Conservation (phyloP, 2,888 invertebrate species). For the Cynaeus angustus region DNA sequence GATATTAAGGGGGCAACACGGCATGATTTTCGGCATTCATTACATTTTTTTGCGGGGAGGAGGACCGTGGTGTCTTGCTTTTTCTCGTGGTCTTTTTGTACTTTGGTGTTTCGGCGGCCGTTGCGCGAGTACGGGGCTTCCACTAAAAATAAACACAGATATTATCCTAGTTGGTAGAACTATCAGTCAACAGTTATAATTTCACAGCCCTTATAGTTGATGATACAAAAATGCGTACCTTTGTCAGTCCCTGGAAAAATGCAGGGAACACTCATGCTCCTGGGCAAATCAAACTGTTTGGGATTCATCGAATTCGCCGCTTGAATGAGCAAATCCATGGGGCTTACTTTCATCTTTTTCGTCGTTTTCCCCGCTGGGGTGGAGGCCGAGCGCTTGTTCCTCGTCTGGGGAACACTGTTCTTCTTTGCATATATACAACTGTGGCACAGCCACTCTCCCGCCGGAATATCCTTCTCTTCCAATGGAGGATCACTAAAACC, state of each 20-base stretch:
- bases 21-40: constrained; percentile 89
- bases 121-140: constrained; percentile 61
- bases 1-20: constrained; percentile 88
- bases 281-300: constrained; percentile 90
- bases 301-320: constrained; percentile 92
- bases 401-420: constrained; percentile 64
- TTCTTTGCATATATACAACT: constrained; percentile 78
- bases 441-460: constrained; percentile 94
- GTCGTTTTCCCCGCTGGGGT: constrained; percentile 56
- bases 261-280: constrained; percentile 84
- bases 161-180: too few species aligned
- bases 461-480: constrained; percentile 90
- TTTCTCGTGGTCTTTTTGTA: constrained; percentile 59
- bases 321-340: constrained; percentile 85
- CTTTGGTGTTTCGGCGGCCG: constrained; percentile 54
- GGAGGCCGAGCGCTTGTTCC: constrained; percentile 65
- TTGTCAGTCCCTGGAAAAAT: constrained; percentile 89
- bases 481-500: constrained; percentile 90
- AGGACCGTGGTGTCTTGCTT: constrained; percentile 79
- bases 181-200: too few species aligned
- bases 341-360: constrained; percentile 74
- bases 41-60: constrained; percentile 88
- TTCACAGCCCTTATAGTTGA: too few species aligned
- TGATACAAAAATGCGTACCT: constrained; percentile 70
- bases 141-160: constrained; percentile 52